Evolutionary conservation across 1,140 invertebrate genomes (phyloP), one percentile per base, ranked within the genome.

Genomic region (Trachymyrmex septentrionalis): DNA sequence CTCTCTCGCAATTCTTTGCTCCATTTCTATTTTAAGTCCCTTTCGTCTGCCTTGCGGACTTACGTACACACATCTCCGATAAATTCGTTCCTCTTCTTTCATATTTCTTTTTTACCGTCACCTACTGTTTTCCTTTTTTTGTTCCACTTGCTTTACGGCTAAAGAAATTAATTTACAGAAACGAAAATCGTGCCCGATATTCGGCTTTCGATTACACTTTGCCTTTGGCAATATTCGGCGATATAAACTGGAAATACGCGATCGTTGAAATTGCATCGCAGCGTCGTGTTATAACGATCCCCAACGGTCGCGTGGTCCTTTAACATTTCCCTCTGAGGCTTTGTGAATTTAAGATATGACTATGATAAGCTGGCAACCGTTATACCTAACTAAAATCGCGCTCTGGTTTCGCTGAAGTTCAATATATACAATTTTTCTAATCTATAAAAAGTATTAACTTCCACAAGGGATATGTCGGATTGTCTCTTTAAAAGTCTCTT

Each of bases 151-250:
- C 27, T 84, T 64, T 61, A 73, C 38, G 27, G 2, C 21, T 10
- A 27, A 21, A 16, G 38, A 84, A 73, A 84, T 84, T 84, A 75
- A 84, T 75, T 84, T 84, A 73, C 57, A 34, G 55, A 82, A 44
- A 82, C 53, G 19, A 72, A 82, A 84, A 30, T 75, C n/a, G 24
- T 38, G 78, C 16, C 34, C 9, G 30, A 81, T 81, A 73, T 84
- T 75, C 50, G 24, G 24, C n/a, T 38, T 19, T 19, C 34, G 50
- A 10, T 44, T 44, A 44, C 38, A 44, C 38, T 44, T 10, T 10
- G 10, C 14, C 55, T 61, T 4, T 24, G 5, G 14, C 27, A 21
- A 34, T 44, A 61, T 16, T 73, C 38, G 24, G 19, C n/a, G 55
- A 73, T 59, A 72, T 72, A 61, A 84, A 63, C 19, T 73, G 24